Evolutionary conservation across 2,888 invertebrate genomes (phyloP).

Genomic region (Lepidocyrtoides sp.): DNA sequence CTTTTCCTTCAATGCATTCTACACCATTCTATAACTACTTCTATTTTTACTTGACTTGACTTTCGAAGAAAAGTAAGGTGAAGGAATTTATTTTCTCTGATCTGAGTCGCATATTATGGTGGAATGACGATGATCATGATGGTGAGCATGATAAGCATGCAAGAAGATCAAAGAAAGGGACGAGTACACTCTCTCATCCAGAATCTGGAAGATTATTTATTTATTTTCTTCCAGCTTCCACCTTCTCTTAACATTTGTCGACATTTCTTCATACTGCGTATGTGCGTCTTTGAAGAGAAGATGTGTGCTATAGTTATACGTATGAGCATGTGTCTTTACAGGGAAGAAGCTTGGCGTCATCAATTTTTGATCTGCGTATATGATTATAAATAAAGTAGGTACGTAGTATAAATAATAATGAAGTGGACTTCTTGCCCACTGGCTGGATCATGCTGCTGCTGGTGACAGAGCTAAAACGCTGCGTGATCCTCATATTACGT

Average conservation of each 20-base stretch:
- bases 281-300: background rate
- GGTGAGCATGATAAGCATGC: constrained; percentile 24
- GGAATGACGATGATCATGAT: constrained; percentile 14
- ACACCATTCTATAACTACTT: background rate
- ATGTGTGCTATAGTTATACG: background rate
- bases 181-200: background rate
- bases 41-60: constrained; percentile 16
- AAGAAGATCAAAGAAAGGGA: constrained; percentile 45
- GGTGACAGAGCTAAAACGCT: too few relatives aligned
- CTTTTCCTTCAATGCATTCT: background rate
- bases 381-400: constrained; percentile 26
- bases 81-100: constrained; percentile 43
- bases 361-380: constrained; percentile 36
- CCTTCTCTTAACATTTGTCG: constrained; percentile 19
- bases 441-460: too few relatives aligned
- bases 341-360: background rate
- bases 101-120: constrained; percentile 39
- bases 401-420: constrained; percentile 37
- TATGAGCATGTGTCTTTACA: background rate
- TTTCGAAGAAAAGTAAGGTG: constrained; percentile 6
- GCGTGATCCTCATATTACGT: too few relatives aligned
- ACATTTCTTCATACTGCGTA: background rate
- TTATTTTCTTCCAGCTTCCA: constrained; percentile 36
- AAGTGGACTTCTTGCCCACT: too few relatives aligned
- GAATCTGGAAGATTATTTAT: constrained; percentile 36